Percentiles rank a stretch among this genome's conserved stretches.
Evolutionary conservation across 1,140 invertebrate species (phyloP).

Genomic region (Phenacoccus solenopsis): DNA sequence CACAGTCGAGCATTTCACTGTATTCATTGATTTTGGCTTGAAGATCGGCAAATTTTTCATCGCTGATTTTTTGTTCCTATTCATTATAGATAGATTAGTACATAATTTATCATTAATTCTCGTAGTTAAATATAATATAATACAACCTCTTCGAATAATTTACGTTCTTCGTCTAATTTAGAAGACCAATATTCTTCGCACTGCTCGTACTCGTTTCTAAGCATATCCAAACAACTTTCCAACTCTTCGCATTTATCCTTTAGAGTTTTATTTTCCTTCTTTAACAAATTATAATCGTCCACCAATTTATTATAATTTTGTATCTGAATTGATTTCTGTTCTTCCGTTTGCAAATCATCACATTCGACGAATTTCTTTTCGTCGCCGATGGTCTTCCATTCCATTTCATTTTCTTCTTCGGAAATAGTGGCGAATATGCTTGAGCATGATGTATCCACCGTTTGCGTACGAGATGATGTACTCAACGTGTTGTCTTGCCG

Average conservation of each 20-base stretch:
- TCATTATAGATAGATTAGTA: constrained; percentile 8
- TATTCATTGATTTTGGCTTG: constrained; percentile 62
- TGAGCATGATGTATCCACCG: neutral
- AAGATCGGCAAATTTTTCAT: constrained; percentile 61
- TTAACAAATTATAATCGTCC: constrained; percentile 12
- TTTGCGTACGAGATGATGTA: neutral
- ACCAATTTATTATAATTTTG: constrained; percentile 13
- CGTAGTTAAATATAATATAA: neutral
- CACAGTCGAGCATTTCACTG: constrained; percentile 54
- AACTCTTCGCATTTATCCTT: constrained; percentile 47
- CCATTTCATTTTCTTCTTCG: constrained; percentile 9
- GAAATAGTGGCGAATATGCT: neutral
- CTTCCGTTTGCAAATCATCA: neutral
- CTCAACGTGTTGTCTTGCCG: neutral
- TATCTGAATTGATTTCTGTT: neutral
- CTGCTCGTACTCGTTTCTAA: constrained; percentile 61
- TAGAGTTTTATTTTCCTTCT: constrained; percentile 34
- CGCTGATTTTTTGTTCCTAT: constrained; percentile 54
- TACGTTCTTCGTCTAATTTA: constrained; percentile 64
- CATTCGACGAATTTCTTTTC: neutral
- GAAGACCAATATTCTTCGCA: constrained; percentile 73
- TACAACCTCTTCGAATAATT: constrained; percentile 46
- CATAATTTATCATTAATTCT: constrained; percentile 6
- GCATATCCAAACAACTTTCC: constrained; percentile 54
- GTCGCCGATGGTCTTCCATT: constrained; percentile 6